Evolutionary conservation across 2,888 invertebrate species (phyloP), one percentile per base, ranked within the genome.

Genomic region (Horisme vitalbata): DNA sequence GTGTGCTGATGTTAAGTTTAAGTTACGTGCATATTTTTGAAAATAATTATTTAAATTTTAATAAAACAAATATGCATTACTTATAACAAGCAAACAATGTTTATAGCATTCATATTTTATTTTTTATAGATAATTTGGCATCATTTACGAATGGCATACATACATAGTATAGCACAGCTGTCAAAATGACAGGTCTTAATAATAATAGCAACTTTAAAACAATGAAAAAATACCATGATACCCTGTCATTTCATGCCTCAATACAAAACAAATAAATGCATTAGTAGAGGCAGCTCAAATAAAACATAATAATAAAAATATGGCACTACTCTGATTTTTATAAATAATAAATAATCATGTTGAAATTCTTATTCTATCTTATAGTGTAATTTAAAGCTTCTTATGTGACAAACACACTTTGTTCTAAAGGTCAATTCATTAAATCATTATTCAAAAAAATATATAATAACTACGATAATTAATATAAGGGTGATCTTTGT

Each of bases 331-430:
- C 71, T 71, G 78, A 78, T 67, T 57, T 58, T 59, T 73, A 68
- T n/a, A 65, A 54, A 56, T 66, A 65, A 52, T n/a, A n/a, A 48
- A 52, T 54, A 57, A 35, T 28, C 44, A 52, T 58, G 47, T 55
- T 57, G 59, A 36, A 39, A 55, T 59, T 63, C 66, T 57, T 56
- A 57, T 51, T 45, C 57, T 55, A 57, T 79, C 86, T 88, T 88
- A 87, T 56, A 76, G 62, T 79, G 72, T 89, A 88, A 34, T 79
- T 89, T 89, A 89, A 89, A 89, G 88, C 88, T 82, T 85, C 71
- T 69, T 77, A 76, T 79, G 79, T 85, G 79, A 70, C 72, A 55
- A 52, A 53, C 55, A 58, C 61, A 59, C 61, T 63, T 63, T 63
- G 57, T 59, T 64, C 59, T 55, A 62, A 60, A 63, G 47, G 47